These are phyloP conservation scores for Saguinus midas DNA, from an alignment of 2,113 vertebrate species.

Conservation along the genomic window DNA sequence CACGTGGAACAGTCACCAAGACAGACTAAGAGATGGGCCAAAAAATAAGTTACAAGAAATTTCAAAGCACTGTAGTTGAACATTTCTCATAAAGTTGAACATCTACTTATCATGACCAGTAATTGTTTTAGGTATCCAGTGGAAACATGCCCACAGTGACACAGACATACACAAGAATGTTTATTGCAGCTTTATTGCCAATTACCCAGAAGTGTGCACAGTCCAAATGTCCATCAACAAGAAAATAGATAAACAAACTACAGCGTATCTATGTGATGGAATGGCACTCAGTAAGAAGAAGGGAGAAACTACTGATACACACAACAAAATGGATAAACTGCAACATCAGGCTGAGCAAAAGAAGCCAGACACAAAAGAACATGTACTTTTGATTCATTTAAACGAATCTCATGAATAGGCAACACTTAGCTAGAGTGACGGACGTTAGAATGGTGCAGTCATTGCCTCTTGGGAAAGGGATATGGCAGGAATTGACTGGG, in stretches of 20 bases:
- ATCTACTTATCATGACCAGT: neutral
- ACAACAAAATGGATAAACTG: neutral
- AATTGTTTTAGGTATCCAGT: neutral
- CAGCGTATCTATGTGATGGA: neutral
- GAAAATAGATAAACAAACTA: neutral
- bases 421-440: fast-evolving
- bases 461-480: neutral
- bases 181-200: neutral
- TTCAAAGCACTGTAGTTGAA: neutral
- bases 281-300: neutral
- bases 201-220: neutral
- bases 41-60: neutral
- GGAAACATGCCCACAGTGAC: neutral
- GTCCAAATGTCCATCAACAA: neutral
- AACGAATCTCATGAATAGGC: no score
- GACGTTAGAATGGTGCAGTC: neutral
- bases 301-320: neutral
- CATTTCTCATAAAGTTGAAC: neutral
- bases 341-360: neutral
- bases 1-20: fast-evolving
- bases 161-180: neutral
- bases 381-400: fast-evolving
- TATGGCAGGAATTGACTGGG: neutral
- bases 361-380: neutral
- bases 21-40: neutral